Base-by-base conservation (phyloP, 2,888 invertebrate genomes). In the Torymus texanus region DNA sequence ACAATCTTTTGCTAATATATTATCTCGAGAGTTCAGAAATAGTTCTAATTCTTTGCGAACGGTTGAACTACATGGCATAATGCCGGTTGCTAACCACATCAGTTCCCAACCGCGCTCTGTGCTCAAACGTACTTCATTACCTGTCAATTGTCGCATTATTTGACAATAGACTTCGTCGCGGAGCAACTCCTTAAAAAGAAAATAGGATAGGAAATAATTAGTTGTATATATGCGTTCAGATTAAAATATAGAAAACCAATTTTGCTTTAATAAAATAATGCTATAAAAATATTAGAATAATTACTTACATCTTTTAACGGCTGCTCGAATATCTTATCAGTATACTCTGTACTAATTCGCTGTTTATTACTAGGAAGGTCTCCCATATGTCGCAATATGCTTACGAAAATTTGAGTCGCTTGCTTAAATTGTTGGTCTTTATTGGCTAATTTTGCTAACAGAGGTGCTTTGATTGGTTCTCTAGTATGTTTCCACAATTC, bases 81-180 rank as follows among this genome's bases (percentile, higher is more conserved):
- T 92, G 0, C 97, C 98, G 0, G 97, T 96, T 4, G 94, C 94
- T 78, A 98, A 91, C 95, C 98, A 98, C 93, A 98, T 93, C 81
- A 98, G 90, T 89, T 98, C 97, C 98, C 98, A 98, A 0, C 97
- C 98, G 78, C 96, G 92, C 89, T 97, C 97, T 89, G 97, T 97
- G 87, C 97, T 97, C 71, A 95, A 90, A 73, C 93, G 93, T 87
- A 95, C 95, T 82, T 94, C 93, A 90, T 98, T 98, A 84, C 95
- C 95, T 0, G 97, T 98, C 82, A 98, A 90, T 90, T 98, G 98
- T 87, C 97, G 96, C 94, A 98, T 96, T 81, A 98, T 93, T 90
- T 98, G 98, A 88, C 98, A 98, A 87, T 96, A 98, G 50, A 97
- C 92, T 91, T 98, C 98, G 88, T 98, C 98, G 72, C 96, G 93